Percentiles rank a stretch among this genome's conserved stretches.
Evolutionary conservation across 2,113 vertebrate genomes (phyloP).

Genomic region (Uria lomvia): DNA sequence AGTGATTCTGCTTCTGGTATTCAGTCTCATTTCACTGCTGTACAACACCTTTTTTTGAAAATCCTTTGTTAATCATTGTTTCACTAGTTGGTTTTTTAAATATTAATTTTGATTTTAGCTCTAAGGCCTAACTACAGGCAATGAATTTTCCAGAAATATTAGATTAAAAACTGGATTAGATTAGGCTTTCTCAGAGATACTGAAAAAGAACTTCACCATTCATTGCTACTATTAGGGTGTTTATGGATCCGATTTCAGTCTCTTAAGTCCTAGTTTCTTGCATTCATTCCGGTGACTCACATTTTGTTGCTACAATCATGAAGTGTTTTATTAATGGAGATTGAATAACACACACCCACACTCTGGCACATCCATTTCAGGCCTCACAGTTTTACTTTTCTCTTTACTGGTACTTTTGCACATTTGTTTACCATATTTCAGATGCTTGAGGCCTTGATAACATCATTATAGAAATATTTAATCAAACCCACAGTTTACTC

Average conservation of each 20-base stretch:
- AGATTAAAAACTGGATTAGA: neutral
- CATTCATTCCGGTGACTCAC: neutral
- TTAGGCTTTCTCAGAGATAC: neutral
- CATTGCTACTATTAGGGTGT: neutral
- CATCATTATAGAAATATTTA: conserved; percentile 39
- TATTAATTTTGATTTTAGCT: neutral
- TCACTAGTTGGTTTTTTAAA: neutral
- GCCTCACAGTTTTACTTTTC: neutral
- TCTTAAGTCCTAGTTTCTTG: neutral
- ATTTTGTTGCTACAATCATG: neutral
- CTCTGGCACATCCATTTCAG: neutral
- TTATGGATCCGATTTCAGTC: neutral
- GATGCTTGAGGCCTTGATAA: neutral
- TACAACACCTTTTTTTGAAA: neutral
- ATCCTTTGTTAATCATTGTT: neutral
- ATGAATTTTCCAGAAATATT: neutral
- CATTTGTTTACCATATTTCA: neutral
- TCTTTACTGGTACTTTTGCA: neutral
- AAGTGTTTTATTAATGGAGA: neutral
- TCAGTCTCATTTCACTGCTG: neutral
- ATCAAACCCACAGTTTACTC: conserved; percentile 23
- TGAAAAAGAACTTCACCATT: neutral
- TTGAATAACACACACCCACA: neutral
- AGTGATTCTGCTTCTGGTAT: neutral
- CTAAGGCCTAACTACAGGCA: neutral